Percentiles rank a stretch among this genome's conserved stretches.
These are phyloP conservation scores for Silurus meridionalis DNA, from an alignment of 2,113 vertebrate species.

Conservation along the genomic window DNA sequence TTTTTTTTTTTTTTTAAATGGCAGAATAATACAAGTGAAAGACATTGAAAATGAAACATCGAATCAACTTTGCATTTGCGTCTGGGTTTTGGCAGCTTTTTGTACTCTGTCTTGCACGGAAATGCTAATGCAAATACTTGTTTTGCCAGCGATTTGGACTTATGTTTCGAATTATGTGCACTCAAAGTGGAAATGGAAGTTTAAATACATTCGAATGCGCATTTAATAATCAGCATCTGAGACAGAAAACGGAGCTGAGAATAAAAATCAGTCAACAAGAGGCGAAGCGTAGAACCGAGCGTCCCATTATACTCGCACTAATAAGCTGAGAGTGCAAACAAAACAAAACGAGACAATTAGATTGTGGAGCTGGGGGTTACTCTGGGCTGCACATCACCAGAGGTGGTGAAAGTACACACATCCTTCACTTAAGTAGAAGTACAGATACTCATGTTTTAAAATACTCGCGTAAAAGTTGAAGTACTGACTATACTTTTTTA, in stretches of 20 bases:
- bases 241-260: not conserved
- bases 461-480: too few species aligned
- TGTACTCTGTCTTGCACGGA: not conserved
- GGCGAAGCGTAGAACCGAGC: not conserved
- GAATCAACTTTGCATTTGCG: not conserved
- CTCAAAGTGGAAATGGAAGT: not conserved
- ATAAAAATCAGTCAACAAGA: not conserved
- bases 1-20: not conserved
- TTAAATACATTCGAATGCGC: constrained; percentile 15
- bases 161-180: not conserved
- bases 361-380: too few species aligned
- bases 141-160: not conserved
- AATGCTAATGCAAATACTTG: constrained; percentile 7
- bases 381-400: too few species aligned
- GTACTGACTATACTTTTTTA: too few species aligned
- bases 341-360: not conserved
- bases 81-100: not conserved
- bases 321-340: not conserved
- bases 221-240: not conserved
- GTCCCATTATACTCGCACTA: not conserved
- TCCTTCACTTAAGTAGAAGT: too few species aligned
- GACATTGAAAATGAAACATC: constrained; percentile 3
- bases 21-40: not conserved
- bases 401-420: too few species aligned
- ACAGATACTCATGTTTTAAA: too few species aligned